Percentiles rank a stretch among this genome's conserved stretches.
Evolutionary conservation across 2,888 invertebrate genomes (phyloP).

Genomic region (Aphidius colemani): DNA sequence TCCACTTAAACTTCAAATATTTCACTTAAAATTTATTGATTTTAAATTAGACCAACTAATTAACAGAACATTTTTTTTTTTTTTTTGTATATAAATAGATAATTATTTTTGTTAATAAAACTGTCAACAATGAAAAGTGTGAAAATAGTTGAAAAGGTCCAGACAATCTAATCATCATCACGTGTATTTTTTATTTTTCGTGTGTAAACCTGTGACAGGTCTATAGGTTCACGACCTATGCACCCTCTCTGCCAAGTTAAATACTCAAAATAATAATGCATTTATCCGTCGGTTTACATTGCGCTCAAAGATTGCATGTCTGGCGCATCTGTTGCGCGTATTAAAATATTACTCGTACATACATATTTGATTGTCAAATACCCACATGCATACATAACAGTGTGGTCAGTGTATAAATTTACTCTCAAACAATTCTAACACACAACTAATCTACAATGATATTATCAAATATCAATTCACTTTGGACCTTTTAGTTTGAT

Average conservation of each 20-base stretch:
- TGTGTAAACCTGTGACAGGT: conserved; percentile 23
- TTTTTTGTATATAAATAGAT: too few relatives aligned
- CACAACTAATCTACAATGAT: too few relatives aligned
- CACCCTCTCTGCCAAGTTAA: conserved; percentile 5
- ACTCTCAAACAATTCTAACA: too few relatives aligned
- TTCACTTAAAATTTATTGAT: background rate
- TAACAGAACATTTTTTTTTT: background rate
- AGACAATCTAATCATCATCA: background rate
- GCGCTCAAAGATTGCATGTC: conserved; percentile 51
- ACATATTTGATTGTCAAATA: conserved; percentile 30
- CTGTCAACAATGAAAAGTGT: background rate
- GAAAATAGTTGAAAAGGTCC: conserved; percentile 22
- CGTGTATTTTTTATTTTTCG: background rate
- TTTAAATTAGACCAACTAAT: conserved; percentile 7
- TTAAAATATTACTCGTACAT: conserved; percentile 32
- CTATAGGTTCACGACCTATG: conserved; percentile 5
- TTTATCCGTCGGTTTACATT: too few relatives aligned
- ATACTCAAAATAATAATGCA: too few relatives aligned
- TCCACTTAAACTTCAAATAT: background rate
- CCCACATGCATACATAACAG: conserved; percentile 1
- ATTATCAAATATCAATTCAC: too few relatives aligned
- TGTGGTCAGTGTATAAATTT: too few relatives aligned
- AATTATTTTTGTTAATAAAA: background rate
- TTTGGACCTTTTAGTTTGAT: too few relatives aligned
- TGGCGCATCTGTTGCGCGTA: conserved; percentile 58